These are phyloP conservation scores for Drosophila busckii DNA, from an alignment of 1,140 invertebrate species.

Conservation along the genomic window DNA sequence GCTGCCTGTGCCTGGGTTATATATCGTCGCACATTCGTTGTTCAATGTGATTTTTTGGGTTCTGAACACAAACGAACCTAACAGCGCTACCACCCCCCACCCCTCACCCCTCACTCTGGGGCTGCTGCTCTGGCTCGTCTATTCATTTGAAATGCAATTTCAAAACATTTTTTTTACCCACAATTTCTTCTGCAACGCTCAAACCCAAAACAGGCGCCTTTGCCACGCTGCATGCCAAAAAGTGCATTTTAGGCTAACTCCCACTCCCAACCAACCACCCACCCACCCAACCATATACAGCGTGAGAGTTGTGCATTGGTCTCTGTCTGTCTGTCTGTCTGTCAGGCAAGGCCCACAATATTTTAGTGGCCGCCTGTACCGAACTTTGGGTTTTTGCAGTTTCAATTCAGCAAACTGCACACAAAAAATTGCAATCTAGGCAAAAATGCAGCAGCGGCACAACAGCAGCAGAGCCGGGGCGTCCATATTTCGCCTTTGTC, in stretches of 20 bases:
- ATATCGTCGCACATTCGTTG: conserved; percentile 70
- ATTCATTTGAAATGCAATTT: conserved; percentile 77
- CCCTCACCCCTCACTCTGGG: background rate
- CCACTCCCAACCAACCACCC: too few species aligned
- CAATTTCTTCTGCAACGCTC: conserved; percentile 55
- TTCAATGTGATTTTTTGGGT: conserved; percentile 58
- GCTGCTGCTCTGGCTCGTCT: conserved; percentile 16
- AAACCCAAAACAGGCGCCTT: too few species aligned
- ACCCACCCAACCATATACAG: conserved; percentile 23
- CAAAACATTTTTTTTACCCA: conserved; percentile 68
- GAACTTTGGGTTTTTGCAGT: conserved; percentile 49
- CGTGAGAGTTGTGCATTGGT: conserved; percentile 22
- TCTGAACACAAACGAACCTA: conserved; percentile 27
- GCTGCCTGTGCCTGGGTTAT: conserved; percentile 50
- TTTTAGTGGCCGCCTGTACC: conserved; percentile 50
- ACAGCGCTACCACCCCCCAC: conserved; percentile 3
- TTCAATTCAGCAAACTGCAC: conserved; percentile 63
- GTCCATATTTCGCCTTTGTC: conserved; percentile 36
- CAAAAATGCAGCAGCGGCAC: conserved; percentile 77
- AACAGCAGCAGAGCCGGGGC: conserved; percentile 56
- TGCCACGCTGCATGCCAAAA: conserved; percentile 51
- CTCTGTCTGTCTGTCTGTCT: conserved; percentile 1
- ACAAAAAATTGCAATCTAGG: conserved; percentile 77
- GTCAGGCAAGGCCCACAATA: too few species aligned
- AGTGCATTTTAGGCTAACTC: conserved; percentile 69